A percentile compares a stretch with the other conserved stretches of the same genome.
These are phyloP conservation scores for Mizuhopecten yessoensis DNA, from an alignment of 1,140 invertebrate genomes.

Conservation along the genomic window DNA sequence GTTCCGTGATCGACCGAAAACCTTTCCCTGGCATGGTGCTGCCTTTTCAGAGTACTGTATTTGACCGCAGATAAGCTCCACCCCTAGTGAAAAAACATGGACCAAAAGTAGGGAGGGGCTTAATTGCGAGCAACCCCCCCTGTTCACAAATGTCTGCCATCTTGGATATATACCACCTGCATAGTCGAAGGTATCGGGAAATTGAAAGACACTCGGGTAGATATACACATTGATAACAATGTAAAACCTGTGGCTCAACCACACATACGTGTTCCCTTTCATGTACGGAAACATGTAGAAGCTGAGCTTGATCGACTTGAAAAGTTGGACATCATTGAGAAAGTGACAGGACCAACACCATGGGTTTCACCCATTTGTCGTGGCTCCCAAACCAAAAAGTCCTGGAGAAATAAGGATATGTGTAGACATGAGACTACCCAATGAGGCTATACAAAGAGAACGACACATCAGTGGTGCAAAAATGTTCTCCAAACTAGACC, in stretches of 20 bases:
- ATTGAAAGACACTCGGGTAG: too few relatives aligned
- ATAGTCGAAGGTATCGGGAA: too few relatives aligned
- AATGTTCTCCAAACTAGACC: conserved; percentile 64
- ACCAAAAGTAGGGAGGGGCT: too few relatives aligned
- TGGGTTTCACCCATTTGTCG: conserved; percentile 70
- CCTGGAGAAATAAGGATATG: conserved; percentile 58
- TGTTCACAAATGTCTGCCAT: too few relatives aligned
- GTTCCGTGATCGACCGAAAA: too few relatives aligned
- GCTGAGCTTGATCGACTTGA: conserved; percentile 51
- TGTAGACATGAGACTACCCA: conserved; percentile 66
- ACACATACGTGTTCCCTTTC: conserved; percentile 59
- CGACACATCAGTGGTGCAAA: conserved; percentile 63
- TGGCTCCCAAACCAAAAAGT: conserved; percentile 64
- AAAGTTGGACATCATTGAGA: conserved; percentile 68
- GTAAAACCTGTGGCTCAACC: conserved; percentile 46
- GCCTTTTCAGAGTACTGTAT: too few relatives aligned
- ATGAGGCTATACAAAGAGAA: conserved; percentile 62
- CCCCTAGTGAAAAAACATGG: too few relatives aligned
- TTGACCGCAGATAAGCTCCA: too few relatives aligned
- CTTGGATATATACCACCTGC: too few relatives aligned
- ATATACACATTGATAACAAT: not conserved
- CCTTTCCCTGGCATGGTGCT: too few relatives aligned
- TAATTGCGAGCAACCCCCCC: too few relatives aligned
- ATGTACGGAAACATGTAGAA: conserved; percentile 57
- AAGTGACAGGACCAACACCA: conserved; percentile 68